Conservation (phyloP, 1,140 invertebrate genomes). For the Micrasema longulum region DNA sequence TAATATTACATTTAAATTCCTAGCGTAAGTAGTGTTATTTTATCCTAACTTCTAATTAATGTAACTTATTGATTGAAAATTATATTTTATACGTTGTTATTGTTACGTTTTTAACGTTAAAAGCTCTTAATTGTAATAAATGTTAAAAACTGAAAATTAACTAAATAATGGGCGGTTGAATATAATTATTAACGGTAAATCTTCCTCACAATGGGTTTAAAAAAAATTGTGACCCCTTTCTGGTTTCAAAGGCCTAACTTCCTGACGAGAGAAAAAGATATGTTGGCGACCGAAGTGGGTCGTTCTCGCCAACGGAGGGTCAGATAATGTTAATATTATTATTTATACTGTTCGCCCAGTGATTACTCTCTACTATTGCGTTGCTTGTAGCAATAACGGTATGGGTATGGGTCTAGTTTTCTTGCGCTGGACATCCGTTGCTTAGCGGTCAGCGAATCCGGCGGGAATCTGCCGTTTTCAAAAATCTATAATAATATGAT, state of each 20-base stretch:
- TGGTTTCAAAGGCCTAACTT: neutral
- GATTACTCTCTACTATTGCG: constrained; percentile 47
- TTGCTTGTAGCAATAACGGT: constrained; percentile 37
- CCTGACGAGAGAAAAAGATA: neutral
- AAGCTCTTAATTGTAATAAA: constrained; percentile 1
- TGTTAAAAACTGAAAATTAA: constrained; percentile 17
- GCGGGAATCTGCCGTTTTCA: neutral
- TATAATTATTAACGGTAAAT: constrained; percentile 26
- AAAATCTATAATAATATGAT: neutral
- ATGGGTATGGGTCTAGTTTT: neutral
- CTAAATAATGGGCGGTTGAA: too few species aligned
- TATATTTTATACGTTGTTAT: constrained; percentile 12
- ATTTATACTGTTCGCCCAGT: constrained; percentile 34
- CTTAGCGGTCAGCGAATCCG: constrained; percentile 1
- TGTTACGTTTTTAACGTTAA: constrained; percentile 24
- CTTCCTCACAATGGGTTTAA: neutral
- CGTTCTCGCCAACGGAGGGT: neutral
- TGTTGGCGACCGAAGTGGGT: neutral
- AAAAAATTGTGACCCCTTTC: neutral
- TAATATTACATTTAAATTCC: constrained; percentile 32
- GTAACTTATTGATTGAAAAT: constrained; percentile 1
- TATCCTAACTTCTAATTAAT: constrained; percentile 18
- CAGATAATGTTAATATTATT: constrained; percentile 29
- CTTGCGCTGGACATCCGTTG: constrained; percentile 12
- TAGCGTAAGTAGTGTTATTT: constrained; percentile 9